Evolutionary conservation across 2,888 invertebrate genomes (phyloP), one percentile per base, ranked within the genome.

Genomic region (Argynnis bischoffii): DNA sequence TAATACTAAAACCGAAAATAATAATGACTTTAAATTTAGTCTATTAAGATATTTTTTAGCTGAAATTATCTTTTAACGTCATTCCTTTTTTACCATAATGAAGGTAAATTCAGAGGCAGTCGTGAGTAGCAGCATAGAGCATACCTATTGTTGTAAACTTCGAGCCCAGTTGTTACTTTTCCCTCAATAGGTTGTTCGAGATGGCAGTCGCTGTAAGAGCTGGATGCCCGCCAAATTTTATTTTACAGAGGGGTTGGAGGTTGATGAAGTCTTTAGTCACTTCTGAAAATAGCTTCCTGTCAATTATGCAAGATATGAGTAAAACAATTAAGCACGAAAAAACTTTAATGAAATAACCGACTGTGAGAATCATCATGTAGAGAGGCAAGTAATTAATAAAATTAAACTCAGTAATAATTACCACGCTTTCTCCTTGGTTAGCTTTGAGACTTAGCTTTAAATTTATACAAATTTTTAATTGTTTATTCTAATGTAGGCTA

Each of bases 351-450:
- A 13, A 47, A 63, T 47, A 41, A 63, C 63, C 6, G 54, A 46
- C 63, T 47, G 35, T 41, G 54, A 47, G 54, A 63, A 63, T 16
- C 46, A 55, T 63, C 54, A 63, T 16, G 63, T 21, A 15, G 55
- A 55, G 47, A 63, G 54, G 46, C 16, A 54, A 26, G 21, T 54
- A 47, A 47, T 63, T 54, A 63, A 54, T 55, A 60, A 64, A 64
- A 64, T 35, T 64, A 68, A 64, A 51, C 54, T 63, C n/a, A 53
- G 53, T 53, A 57, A 51, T 64, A 67, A 67, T 64, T 67, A 59
- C 18, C 61, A 31, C 56, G 57, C 53, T 67, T 63, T 63, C 67
- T 59, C 31, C 41, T 31, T 51, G 50, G 61, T 67, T 51, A 64
- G 54, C 47, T 16, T 50, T 31, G 53, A 31, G 53, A 14, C 63